phyloP scores from a whole-genome alignment of 2,797 vertebrate species.

The Scleropages formosus region DNA sequence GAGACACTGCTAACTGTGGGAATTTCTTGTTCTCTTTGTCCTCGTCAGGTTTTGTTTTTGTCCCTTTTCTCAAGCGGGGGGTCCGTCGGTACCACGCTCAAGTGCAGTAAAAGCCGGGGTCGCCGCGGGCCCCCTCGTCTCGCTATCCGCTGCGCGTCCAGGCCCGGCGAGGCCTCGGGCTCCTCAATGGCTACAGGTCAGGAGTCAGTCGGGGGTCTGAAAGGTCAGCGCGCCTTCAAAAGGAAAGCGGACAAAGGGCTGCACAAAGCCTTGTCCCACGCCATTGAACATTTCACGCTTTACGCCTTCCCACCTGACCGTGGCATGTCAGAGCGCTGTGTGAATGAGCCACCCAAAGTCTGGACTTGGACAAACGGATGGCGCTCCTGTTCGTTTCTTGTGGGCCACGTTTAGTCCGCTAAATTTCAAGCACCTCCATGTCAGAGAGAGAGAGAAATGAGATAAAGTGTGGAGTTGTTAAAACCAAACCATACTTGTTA shows the following conservation, averaged over 20 bases:
- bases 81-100: slow-evolving; percentile 44
- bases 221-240: slow-evolving; percentile 65
- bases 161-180: slow-evolving; percentile 46
- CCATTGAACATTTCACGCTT: slow-evolving; percentile 59
- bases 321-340: slow-evolving; percentile 64
- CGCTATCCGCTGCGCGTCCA: slow-evolving; percentile 52
- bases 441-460: no score
- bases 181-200: slow-evolving; percentile 68
- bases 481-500: no score
- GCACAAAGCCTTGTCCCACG: slow-evolving; percentile 58
- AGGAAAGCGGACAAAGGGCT: slow-evolving; percentile 52
- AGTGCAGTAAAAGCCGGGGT: slow-evolving; percentile 53
- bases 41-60: slow-evolving; percentile 21
- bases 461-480: no score
- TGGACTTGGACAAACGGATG: slow-evolving; percentile 61
- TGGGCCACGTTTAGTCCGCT: no score
- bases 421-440: no score
- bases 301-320: slow-evolving; percentile 67
- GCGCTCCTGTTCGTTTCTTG: no score
- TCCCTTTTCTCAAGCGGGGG: slow-evolving; percentile 25
- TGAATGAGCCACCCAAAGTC: slow-evolving; percentile 62
- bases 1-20: slow-evolving; percentile 52
- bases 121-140: slow-evolving; percentile 50
- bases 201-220: slow-evolving; percentile 69
- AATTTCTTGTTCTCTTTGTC: slow-evolving; percentile 58